Evolutionary conservation across 1,140 invertebrate genomes (phyloP).

Genomic region (Spodoptera frugiperda): DNA sequence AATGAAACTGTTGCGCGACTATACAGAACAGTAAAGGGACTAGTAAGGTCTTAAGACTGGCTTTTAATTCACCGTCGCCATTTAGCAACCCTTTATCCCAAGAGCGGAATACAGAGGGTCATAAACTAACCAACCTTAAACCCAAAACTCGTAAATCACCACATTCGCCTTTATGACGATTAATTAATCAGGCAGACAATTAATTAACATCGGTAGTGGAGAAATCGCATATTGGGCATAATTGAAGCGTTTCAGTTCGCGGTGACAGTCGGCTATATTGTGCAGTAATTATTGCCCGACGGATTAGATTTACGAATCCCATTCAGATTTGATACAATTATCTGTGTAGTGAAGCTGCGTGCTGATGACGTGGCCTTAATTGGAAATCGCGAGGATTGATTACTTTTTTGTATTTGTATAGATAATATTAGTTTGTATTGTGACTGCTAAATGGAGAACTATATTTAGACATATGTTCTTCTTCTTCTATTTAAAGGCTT

Average conservation of each 20-base stretch:
- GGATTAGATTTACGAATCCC: conserved; percentile 35
- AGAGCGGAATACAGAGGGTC: conserved; percentile 3
- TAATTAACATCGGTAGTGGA: conserved; percentile 35
- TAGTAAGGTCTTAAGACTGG: no score
- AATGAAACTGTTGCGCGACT: no score
- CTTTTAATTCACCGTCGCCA: neutral
- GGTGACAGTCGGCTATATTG: conserved; percentile 25
- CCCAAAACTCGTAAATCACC: conserved; percentile 34
- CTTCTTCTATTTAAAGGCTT: no score
- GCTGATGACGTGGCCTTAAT: conserved; percentile 11
- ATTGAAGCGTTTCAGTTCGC: conserved; percentile 13
- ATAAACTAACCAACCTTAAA: conserved; percentile 3
- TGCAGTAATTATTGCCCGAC: conserved; percentile 27
- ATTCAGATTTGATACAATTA: conserved; percentile 36
- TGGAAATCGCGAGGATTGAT: conserved; percentile 20
- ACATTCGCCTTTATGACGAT: conserved; percentile 35
- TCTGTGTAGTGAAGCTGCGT: conserved; percentile 3
- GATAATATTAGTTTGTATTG: neutral
- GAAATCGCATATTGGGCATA: conserved; percentile 38
- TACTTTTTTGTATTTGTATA: conserved; percentile 31
- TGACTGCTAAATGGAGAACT: no score
- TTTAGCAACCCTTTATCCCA: conserved; percentile 18
- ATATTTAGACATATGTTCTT: no score
- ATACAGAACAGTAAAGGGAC: no score
- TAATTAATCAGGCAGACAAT: conserved; percentile 37